Conservation (phyloP, 2,797 vertebrate genomes). For the Hyperoplus lanceolatus region DNA sequence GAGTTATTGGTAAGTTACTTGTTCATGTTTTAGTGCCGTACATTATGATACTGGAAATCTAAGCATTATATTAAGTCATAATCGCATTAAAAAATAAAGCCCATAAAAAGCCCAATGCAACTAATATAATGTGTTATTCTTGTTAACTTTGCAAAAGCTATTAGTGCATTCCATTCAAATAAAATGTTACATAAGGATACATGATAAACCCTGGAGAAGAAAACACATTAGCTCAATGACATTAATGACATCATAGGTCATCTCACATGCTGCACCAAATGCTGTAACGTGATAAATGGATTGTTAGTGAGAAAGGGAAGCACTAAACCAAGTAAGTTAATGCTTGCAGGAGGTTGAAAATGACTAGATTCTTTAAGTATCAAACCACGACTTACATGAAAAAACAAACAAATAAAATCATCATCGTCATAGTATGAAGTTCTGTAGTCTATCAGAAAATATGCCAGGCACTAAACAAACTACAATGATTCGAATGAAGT, state of each 20-base stretch:
- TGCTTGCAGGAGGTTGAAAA: neutral
- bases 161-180: neutral
- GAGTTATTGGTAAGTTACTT: neutral
- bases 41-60: neutral
- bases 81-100: neutral
- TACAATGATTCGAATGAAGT: neutral
- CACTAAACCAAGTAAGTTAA: neutral
- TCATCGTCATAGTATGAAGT: neutral
- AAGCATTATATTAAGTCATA: neutral
- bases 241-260: neutral
- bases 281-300: neutral
- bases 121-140: neutral
- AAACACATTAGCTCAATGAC: neutral
- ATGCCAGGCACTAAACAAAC: neutral
- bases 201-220: neutral
- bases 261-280: neutral
- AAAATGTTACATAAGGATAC: neutral
- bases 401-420: neutral
- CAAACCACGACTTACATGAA: neutral
- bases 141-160: neutral
- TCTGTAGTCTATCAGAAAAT: neutral
- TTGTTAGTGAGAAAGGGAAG: neutral
- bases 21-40: neutral
- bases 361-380: neutral
- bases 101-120: neutral